Base-by-base conservation (phyloP, 2,888 invertebrate species). In the Hypomecis atomaria region DNA sequence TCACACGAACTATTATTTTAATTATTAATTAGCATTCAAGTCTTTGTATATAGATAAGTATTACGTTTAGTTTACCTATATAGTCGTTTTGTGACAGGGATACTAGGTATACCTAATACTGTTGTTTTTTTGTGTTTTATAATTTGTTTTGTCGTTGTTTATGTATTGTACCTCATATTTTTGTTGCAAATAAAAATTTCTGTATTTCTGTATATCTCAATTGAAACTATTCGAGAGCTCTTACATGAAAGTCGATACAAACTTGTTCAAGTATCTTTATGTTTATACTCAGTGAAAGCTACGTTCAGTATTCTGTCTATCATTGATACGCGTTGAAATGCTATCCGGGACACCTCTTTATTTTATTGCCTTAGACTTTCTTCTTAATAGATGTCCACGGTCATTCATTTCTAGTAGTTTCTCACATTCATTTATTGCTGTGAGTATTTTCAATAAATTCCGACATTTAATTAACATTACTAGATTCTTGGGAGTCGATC, bases 401-500 rank as follows among this genome's bases (percentile, higher is more conserved):
- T 55, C 59, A 59, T 50, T 64, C 58, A 59, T 59, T 64, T 48
- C 52, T 50, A 55, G 43, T 40, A 11, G 55, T 59, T 64, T 64
- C 64, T 59, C 64, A 64, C 64, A 56, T 64, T 59, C 58, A 63
- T 59, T 64, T 64, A 64, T 64, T 59, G 64, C 55, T 59, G 45
- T 54, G 59, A 40, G 50, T 52, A 59, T 59, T 86, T 86, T 86
- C 79, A 77, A 84, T 86, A 83, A 88, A 85, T 87, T 87, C 87
- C 82, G 81, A 87, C 84, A 84, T 87, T 85, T 88, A 86, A 89
- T 89, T 87, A 88, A 86, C 87, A 88, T 89, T 88, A 84, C 84
- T 84, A 85, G 83, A 87, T 86, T 88, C 86, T 88, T 87, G 83
- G 83, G 82, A 84, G 83, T 87, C 86, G 84, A 86, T 85, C 85